These are phyloP conservation scores for Cynodonichthys magdalenae DNA, from an alignment of 2,797 vertebrate genomes.

Conservation along the genomic window DNA sequence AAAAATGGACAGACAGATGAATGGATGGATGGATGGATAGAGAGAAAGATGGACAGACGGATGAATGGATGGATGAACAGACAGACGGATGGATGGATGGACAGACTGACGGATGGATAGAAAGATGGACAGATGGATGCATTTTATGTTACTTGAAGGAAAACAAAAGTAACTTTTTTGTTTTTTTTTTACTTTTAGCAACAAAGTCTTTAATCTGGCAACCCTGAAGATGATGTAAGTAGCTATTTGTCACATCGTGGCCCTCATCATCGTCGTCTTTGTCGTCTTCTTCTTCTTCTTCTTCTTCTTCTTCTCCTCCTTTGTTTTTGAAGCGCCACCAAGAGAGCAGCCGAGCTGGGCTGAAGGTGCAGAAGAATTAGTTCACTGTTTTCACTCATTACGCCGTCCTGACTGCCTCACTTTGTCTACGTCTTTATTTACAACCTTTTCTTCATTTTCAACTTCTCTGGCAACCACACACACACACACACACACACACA, in stretches of 20 bases:
- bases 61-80: too few relatives aligned
- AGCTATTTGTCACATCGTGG: slow-evolving; percentile 40
- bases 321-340: slow-evolving; percentile 35
- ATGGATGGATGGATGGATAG: too few relatives aligned
- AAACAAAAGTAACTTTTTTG: too few relatives aligned
- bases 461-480: slow-evolving; percentile 66
- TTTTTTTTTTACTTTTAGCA: too few relatives aligned
- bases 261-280: slow-evolving; percentile 4
- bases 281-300: slow-evolving; percentile 31
- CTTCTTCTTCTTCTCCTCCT: slow-evolving; percentile 36
- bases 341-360: slow-evolving; percentile 62
- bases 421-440: slow-evolving; percentile 73
- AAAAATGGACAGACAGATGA: too few relatives aligned
- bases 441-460: slow-evolving; percentile 67
- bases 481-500: slow-evolving; percentile 30
- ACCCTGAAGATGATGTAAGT: slow-evolving; percentile 26
- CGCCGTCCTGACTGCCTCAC: slow-evolving; percentile 59
- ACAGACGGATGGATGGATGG: too few relatives aligned
- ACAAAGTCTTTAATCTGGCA: too few relatives aligned
- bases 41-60: too few relatives aligned
- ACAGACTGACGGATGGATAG: too few relatives aligned
- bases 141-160: too few relatives aligned
- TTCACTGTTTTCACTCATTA: slow-evolving; percentile 78
- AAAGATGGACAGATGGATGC: too few relatives aligned
- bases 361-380: slow-evolving; percentile 72